Percentiles rank a stretch among this genome's conserved stretches.
These are phyloP conservation scores for Hydraecia micacea DNA, from an alignment of 2,888 invertebrate genomes.

Conservation along the genomic window DNA sequence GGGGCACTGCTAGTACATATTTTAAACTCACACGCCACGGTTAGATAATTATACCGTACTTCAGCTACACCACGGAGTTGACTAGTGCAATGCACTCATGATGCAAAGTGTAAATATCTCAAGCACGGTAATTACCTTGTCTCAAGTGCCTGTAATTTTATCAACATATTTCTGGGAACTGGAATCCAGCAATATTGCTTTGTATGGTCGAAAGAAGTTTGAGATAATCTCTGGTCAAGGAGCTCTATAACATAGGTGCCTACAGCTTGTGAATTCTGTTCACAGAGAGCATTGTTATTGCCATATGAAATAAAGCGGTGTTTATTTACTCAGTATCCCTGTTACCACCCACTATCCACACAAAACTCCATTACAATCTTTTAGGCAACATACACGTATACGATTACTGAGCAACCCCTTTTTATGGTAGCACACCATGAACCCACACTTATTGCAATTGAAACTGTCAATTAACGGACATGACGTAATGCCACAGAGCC, in stretches of 20 bases:
- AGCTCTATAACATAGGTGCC: neutral
- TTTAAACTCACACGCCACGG: neutral
- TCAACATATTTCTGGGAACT: neutral
- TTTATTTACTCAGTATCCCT: slow-evolving; percentile 26
- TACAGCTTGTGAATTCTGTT: neutral
- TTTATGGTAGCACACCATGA: slow-evolving; percentile 21
- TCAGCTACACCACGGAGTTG: too few species aligned
- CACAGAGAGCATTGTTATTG: neutral
- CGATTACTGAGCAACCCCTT: slow-evolving; percentile 43
- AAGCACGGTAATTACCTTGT: too few species aligned
- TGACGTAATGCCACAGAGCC: slow-evolving; percentile 31
- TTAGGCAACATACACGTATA: slow-evolving; percentile 47
- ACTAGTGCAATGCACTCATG: too few species aligned
- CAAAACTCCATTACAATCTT: slow-evolving; percentile 51
- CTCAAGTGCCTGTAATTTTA: slow-evolving; percentile 3
- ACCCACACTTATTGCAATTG: slow-evolving; percentile 28
- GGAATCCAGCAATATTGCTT: neutral
- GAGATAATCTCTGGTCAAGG: neutral
- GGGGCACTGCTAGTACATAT: too few species aligned
- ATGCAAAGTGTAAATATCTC: too few species aligned
- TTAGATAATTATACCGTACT: too few species aligned
- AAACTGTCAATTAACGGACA: slow-evolving; percentile 39
- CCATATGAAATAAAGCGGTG: slow-evolving; percentile 5
- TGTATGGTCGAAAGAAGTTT: neutral
- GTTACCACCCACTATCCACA: slow-evolving; percentile 42